A percentile compares a stretch with the other conserved stretches of the same genome.
Conservation (phyloP, 2,888 invertebrate genomes). For the Anaspis maculata region DNA sequence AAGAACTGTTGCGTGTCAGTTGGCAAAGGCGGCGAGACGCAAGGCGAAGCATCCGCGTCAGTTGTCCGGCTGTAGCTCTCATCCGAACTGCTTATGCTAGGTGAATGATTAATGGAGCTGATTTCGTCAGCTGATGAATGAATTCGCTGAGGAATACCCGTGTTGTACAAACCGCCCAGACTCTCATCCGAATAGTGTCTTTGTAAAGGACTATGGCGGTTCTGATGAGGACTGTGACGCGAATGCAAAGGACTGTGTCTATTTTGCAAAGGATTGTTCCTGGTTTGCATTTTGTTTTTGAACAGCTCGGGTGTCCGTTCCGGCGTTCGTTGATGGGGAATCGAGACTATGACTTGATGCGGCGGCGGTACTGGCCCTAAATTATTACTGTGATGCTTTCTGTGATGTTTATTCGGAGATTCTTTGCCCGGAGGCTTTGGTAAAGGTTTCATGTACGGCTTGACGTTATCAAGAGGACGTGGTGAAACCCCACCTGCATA, state of each 20-base stretch:
- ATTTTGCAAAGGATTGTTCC: slow-evolving; percentile 29
- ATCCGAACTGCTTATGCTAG: slow-evolving; percentile 76
- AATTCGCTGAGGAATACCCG: slow-evolving; percentile 46
- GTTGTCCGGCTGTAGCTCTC: slow-evolving; percentile 78
- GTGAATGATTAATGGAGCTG: slow-evolving; percentile 71
- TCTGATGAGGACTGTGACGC: slow-evolving; percentile 34
- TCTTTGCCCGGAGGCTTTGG: slow-evolving; percentile 49
- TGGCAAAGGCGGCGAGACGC: slow-evolving; percentile 42
- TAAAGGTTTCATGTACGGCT: slow-evolving; percentile 51
- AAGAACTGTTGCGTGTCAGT: slow-evolving; percentile 50
- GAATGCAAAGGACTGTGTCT: slow-evolving; percentile 32
- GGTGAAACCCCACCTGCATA: slow-evolving; percentile 22
- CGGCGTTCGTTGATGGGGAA: slow-evolving; percentile 27
- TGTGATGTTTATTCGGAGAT: slow-evolving; percentile 34
- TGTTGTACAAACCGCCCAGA: slow-evolving; percentile 42
- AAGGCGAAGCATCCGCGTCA: slow-evolving; percentile 56
- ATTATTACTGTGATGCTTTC: slow-evolving; percentile 26
- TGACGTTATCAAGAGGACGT: slow-evolving; percentile 28
- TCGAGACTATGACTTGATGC: slow-evolving; percentile 22
- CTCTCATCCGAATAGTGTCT: slow-evolving; percentile 62
- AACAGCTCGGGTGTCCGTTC: slow-evolving; percentile 32
- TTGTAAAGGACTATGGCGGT: slow-evolving; percentile 45
- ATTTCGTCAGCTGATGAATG: slow-evolving; percentile 78
- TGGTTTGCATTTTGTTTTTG: slow-evolving; percentile 34
- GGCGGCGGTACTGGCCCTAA: slow-evolving; percentile 27